Evolutionary conservation across 2,797 vertebrate species (phyloP), one percentile per base, ranked within the genome.

Genomic region (Leptoclinus maculatus): DNA sequence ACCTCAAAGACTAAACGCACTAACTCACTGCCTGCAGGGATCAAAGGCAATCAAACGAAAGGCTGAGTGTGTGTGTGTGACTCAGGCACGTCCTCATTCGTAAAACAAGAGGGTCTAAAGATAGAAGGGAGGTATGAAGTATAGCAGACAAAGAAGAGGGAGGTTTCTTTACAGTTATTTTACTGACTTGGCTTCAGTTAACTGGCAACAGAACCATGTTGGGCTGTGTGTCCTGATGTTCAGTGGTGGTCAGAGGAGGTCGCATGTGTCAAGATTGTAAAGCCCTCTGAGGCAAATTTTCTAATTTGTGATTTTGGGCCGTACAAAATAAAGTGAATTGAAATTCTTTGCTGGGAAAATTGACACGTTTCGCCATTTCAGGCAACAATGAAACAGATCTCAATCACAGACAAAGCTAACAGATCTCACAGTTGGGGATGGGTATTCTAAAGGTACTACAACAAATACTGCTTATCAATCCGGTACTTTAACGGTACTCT

Each of bases 41-140:
- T 79, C 45, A 13, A 83, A 79, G 60, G 38, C 53, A 49, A 79
- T 83, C 38, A 64, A 36, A 62, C 49, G 39, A 43, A 67, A 66
- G 17, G 29, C 19, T 19, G 5, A 32, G 19, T 3, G 1, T 29
- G 32, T 23, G 64, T 57, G 3, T 27, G 29, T 4, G 41, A 67
- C 12, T 74, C 59, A 14, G 19, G 59, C 7, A 32, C 12, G 2
- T 59, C 16, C 58, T 41, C n/a, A 4, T 67, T 64, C 47, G 14
- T 57, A 27, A 47, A 59, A 47, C 53, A 64, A 74, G 32, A 66
- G 54, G 29, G n/a, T 74, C 21, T 70, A 23, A 76, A 47, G 21
- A 43, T 45, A 80, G 38, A 12, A 34, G 32, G 36, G 29, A 34
- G 59, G 10, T 11, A 36, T 8, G 38, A 19, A 10, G 16, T 29